Evolutionary conservation across 2,113 vertebrate genomes (phyloP).

Genomic region (Protobothrops mucrosquamatus): DNA sequence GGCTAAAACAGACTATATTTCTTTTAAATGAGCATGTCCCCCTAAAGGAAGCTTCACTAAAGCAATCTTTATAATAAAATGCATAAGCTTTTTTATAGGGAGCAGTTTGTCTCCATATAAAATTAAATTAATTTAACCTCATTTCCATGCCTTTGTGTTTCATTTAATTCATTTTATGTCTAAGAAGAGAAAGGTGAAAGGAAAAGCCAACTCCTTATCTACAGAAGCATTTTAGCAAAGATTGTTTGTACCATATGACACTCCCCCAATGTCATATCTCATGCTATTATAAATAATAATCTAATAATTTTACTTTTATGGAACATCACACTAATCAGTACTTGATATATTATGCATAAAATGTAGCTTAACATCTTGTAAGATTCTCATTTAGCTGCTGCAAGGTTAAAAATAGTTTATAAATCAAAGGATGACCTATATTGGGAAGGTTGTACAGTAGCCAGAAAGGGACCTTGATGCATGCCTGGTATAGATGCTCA

Average conservation of each 20-base stretch:
- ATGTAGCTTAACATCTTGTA: neutral
- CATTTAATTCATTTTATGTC: neutral
- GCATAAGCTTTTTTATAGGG: neutral
- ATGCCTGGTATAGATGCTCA: neutral
- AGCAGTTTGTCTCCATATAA: neutral
- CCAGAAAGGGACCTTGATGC: neutral
- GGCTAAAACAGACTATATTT: neutral
- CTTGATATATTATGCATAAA: neutral
- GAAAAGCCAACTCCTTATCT: neutral
- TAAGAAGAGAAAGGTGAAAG: constrained; percentile 4
- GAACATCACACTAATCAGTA: neutral
- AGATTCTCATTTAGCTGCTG: neutral
- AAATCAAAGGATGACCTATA: neutral
- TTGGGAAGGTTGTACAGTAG: neutral
- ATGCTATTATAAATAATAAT: neutral
- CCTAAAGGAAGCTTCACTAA: neutral
- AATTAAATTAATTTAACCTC: neutral
- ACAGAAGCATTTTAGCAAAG: neutral
- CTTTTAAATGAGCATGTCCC: neutral
- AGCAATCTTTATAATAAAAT: neutral
- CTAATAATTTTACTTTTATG: neutral
- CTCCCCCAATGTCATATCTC: neutral
- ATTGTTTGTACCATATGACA: neutral
- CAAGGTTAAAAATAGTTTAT: neutral
- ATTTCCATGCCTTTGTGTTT: neutral